phyloP scores from a whole-genome alignment of 2,888 invertebrate genomes.

The Caenorhabditis sp. region DNA sequence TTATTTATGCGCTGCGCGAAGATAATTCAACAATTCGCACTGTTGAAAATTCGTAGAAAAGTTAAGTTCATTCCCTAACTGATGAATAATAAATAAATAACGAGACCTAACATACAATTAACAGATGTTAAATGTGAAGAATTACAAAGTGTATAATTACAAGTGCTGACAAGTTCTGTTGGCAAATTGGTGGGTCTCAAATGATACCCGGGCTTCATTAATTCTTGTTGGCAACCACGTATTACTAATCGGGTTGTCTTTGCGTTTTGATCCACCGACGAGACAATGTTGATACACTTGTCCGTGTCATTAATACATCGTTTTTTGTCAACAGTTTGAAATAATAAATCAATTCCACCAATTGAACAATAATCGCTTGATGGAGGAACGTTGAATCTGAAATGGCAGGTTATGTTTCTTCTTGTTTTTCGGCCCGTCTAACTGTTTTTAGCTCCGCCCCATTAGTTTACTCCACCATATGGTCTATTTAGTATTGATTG shows the following conservation, averaged over 20 bases:
- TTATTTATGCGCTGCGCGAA: not conserved
- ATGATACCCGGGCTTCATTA: not conserved
- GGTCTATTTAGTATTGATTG: too few species aligned
- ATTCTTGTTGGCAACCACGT: not conserved
- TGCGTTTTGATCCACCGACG: not conserved
- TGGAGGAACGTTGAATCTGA: constrained; percentile 35
- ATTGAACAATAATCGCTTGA: constrained; percentile 25
- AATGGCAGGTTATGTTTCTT: not conserved
- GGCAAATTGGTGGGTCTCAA: not conserved
- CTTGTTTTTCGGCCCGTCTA: not conserved
- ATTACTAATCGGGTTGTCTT: not conserved
- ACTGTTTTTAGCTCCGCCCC: too few species aligned
- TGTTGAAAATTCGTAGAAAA: not conserved
- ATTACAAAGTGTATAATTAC: not conserved
- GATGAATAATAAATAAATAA: too few species aligned
- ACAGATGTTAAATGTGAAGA: too few species aligned
- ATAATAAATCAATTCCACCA: constrained; percentile 16
- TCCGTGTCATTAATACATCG: not conserved
- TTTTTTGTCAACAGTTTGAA: not conserved
- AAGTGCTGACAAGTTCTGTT: not conserved
- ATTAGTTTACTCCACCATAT: too few species aligned
- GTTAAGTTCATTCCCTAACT: not conserved
- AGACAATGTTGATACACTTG: not conserved
- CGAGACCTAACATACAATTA: too few species aligned
- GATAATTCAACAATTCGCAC: not conserved